Conservation (phyloP, 2,797 vertebrate genomes). For the Ctenosaura bakeri region DNA sequence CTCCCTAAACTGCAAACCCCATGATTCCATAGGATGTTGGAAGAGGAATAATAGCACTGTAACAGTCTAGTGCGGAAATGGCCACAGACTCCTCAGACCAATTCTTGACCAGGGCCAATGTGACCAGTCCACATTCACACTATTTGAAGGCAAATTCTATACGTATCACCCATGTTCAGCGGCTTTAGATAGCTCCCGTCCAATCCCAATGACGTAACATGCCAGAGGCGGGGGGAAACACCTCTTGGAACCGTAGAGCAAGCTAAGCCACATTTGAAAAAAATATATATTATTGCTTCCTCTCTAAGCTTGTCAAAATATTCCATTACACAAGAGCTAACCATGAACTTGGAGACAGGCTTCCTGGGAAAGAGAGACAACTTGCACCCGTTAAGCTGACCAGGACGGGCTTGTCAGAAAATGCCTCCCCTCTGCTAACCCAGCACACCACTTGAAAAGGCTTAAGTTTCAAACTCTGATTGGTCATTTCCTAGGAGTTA, state of each 20-base stretch:
- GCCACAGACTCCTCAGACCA: too few species aligned
- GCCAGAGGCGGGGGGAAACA: not conserved
- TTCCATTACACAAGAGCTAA: conserved; percentile 71
- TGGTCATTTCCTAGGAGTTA: conserved; percentile 34
- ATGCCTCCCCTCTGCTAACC: not conserved
- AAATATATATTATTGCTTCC: not conserved
- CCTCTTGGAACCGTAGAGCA: not conserved
- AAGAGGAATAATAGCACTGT: too few species aligned
- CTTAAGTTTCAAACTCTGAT: conserved; percentile 41
- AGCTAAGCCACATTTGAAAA: not conserved
- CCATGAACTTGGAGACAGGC: conserved; percentile 70
- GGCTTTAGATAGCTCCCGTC: not conserved
- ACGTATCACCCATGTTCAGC: not conserved
- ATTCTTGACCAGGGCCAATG: not conserved
- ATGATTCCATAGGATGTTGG: too few species aligned
- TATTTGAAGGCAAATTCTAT: not conserved
- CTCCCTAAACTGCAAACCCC: too few species aligned
- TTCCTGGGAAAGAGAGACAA: conserved; percentile 57
- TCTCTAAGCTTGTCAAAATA: conserved; percentile 53
- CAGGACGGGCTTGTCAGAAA: conserved; percentile 52
- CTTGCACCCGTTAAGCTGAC: conserved; percentile 63
- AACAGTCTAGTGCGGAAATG: too few species aligned
- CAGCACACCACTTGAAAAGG: conserved; percentile 45
- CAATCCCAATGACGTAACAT: not conserved
- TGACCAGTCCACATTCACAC: not conserved